These are phyloP conservation scores for Gymnocypris eckloni DNA, from an alignment of 2,797 vertebrate species.

Conservation along the genomic window DNA sequence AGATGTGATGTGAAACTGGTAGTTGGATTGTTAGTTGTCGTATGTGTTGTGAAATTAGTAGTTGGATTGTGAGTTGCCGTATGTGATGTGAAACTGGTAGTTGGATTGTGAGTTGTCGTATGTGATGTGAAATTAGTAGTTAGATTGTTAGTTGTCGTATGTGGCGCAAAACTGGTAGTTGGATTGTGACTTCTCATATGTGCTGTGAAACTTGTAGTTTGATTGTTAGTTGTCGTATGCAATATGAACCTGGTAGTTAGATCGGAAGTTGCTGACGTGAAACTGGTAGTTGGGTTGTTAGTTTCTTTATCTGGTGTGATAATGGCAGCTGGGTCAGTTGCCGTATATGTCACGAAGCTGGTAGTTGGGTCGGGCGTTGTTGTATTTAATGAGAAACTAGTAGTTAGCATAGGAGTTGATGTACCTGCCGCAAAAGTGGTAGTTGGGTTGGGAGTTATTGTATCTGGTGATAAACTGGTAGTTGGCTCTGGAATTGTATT, in stretches of 20 bases:
- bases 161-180: fast-evolving
- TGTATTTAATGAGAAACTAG: no score
- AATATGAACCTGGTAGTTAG: background rate
- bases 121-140: fast-evolving
- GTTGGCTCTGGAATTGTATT: background rate
- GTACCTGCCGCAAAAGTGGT: fast-evolving
- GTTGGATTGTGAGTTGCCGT: background rate
- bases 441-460: background rate
- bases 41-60: fast-evolving
- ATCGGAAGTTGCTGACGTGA: background rate
- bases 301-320: fast-evolving
- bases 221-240: background rate
- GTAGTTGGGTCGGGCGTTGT: no score
- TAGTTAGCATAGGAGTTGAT: no score
- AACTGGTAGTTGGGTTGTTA: background rate
- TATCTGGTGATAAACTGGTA: fast-evolving
- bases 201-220: fast-evolving
- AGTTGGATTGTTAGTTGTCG: background rate
- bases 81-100: background rate
- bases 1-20: background rate
- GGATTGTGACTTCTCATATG: fast-evolving
- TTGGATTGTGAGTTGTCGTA: background rate
- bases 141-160: fast-evolving
- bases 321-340: background rate
- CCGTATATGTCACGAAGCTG: fast-evolving